These are phyloP conservation scores for Holothuria scabra DNA, from an alignment of 53 echinoderm and acorn worm species.

Conservation along the genomic window DNA sequence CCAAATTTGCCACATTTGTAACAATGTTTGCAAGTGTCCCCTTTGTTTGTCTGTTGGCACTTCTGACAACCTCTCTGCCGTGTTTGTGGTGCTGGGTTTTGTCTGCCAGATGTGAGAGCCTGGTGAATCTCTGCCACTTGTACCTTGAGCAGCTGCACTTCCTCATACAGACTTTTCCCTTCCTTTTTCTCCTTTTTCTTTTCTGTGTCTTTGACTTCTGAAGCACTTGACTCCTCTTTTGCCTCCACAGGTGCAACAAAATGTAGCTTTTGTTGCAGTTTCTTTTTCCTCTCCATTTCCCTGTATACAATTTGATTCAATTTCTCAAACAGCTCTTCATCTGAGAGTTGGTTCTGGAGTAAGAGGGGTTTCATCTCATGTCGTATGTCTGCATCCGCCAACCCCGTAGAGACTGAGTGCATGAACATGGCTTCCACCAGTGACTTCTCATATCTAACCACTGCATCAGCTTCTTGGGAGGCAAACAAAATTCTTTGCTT, in stretches of 20 bases:
- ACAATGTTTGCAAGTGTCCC: slow-evolving; percentile 44
- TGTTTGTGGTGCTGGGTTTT: background rate
- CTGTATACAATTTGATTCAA: slow-evolving; percentile 28
- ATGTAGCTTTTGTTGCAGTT: background rate
- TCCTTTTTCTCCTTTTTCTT: background rate
- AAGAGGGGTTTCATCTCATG: slow-evolving; percentile 30
- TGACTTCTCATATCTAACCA: slow-evolving; percentile 23
- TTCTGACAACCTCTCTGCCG: background rate
- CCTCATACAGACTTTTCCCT: background rate
- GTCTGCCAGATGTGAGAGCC: background rate
- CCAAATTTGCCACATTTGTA: slow-evolving; percentile 36
- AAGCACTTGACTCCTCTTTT: background rate
- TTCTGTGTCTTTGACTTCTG: background rate
- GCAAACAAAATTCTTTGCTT: slow-evolving; percentile 55
- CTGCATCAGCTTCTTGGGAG: slow-evolving; percentile 42
- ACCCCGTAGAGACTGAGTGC: slow-evolving; percentile 17
- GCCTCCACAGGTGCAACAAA: background rate
- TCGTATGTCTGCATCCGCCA: background rate
- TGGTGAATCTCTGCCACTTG: slow-evolving; percentile 31
- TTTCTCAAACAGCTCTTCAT: slow-evolving; percentile 45
- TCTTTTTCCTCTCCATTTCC: slow-evolving; percentile 20
- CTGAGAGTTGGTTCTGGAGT: background rate
- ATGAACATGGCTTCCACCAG: slow-evolving; percentile 39
- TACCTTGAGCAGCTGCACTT: slow-evolving; percentile 1
- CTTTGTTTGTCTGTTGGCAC: slow-evolving; percentile 11